Base-by-base conservation (phyloP, 2,797 vertebrate species). In the Cryptoprocta ferox region DNA sequence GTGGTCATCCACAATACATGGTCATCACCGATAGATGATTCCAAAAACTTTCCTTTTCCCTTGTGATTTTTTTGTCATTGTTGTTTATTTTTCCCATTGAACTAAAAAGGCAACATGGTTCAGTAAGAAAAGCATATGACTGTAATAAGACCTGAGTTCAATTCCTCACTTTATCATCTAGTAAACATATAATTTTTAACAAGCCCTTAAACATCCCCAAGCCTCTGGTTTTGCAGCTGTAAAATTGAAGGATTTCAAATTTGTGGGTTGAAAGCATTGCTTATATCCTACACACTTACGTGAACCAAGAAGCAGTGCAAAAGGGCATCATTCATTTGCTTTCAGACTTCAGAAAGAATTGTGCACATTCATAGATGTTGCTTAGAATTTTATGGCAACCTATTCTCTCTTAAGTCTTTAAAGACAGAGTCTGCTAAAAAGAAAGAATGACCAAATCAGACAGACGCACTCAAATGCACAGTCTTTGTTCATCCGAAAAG, bases 31-130 rank as follows among this genome's bases (percentile, higher is more conserved):
- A 59, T 15, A 71, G 7, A 81, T 71, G 35, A 92, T 30, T 24
- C 18, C 7, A 35, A 76, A 92, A 59, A 7, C 18, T 85, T 95
- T 95, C 35, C 32, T 93, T 9, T 71, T 95, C 53, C 18, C 10
- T 42, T 82, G 16, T 2, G 4, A 19, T 56, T 66, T 81, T 53
- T 79, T 65, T 1, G 45, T n/a, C 30, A 76, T 11, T 50, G 45
- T 32, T 76, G 76, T 78, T 75, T 53, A 48, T 53, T 53, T 53
- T 83, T 50, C 24, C 56, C 19, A 39, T 18, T 71, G 28, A 95
- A 83, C 2, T 83, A 89, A 96, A 70, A 90, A 7, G 11, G 39
- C 30, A 70, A 71, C 18, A 56, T 39, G 3, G 6, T 68, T 89
- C 35, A 45, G 30, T 45, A 68, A 89, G 39, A 84, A 93, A 92